Evolutionary conservation across 2,797 vertebrate genomes (phyloP).

Genomic region (Pangasius krempfi): DNA sequence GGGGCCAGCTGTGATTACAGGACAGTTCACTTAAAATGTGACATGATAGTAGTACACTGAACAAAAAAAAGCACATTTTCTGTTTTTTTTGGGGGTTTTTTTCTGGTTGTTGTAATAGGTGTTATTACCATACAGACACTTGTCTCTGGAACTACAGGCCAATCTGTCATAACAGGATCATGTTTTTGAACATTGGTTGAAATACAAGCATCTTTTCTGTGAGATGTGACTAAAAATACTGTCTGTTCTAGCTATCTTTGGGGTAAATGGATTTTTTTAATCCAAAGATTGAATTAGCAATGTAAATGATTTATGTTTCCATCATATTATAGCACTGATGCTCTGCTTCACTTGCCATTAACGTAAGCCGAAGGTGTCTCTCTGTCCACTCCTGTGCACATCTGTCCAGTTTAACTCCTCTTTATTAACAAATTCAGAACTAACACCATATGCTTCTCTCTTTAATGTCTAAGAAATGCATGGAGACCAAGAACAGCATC

Average conservation of each 20-base stretch:
- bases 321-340: background rate
- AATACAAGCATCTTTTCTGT: background rate
- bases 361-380: no score
- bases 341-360: background rate
- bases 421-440: background rate
- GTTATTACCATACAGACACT: background rate
- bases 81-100: background rate
- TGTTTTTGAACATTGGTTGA: background rate
- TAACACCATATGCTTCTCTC: conserved; percentile 37
- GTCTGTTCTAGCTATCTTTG: background rate
- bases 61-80: background rate
- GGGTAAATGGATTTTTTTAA: background rate
- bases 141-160: background rate
- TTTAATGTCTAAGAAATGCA: conserved; percentile 89
- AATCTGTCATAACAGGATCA: background rate
- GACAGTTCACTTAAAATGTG: background rate
- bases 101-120: background rate
- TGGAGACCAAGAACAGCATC: conserved; percentile 98
- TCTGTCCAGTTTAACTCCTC: background rate
- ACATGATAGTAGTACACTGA: background rate
- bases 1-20: background rate
- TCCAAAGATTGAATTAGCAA: background rate
- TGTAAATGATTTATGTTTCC: background rate
- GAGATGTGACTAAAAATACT: background rate
- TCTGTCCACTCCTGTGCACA: background rate